phyloP scores from a whole-genome alignment of 2,113 vertebrate species.

The Sinocyclocheilus anshuiensis region DNA sequence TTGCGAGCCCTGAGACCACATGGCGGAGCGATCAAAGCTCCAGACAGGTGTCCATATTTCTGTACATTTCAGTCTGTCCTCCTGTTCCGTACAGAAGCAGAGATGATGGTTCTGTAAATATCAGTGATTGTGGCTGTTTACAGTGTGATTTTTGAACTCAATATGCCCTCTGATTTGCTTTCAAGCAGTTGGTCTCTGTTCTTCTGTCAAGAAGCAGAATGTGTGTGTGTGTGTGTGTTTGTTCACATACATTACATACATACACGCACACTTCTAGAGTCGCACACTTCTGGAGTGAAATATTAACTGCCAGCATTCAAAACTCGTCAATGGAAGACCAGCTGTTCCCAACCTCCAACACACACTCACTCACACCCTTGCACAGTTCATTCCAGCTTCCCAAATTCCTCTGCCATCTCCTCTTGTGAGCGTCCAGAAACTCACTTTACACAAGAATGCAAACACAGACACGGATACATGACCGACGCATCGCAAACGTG shows the following conservation, averaged over 20 bases:
- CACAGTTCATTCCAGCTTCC: background rate
- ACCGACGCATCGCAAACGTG: background rate
- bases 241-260: constrained; percentile 32
- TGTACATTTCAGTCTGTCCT: too few species aligned
- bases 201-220: background rate
- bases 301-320: constrained; percentile 28
- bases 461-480: background rate
- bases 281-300: background rate
- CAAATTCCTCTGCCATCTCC: constrained; percentile 30
- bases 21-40: too few species aligned
- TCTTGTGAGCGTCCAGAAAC: constrained; percentile 16
- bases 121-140: background rate
- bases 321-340: constrained; percentile 13
- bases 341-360: constrained; percentile 29
- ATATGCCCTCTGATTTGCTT: constrained; percentile 59
- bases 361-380: background rate
- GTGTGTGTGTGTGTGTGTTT: constrained; percentile 1
- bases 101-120: background rate
- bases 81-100: too few species aligned
- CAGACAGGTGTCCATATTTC: too few species aligned
- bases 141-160: background rate
- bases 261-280: background rate
- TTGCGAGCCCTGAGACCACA: too few species aligned
- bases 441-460: constrained; percentile 18
- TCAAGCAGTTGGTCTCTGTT: constrained; percentile 64